Evolutionary conservation across 2,797 vertebrate genomes (phyloP), one percentile per base, ranked within the genome.

Genomic region (Balearica regulorum): DNA sequence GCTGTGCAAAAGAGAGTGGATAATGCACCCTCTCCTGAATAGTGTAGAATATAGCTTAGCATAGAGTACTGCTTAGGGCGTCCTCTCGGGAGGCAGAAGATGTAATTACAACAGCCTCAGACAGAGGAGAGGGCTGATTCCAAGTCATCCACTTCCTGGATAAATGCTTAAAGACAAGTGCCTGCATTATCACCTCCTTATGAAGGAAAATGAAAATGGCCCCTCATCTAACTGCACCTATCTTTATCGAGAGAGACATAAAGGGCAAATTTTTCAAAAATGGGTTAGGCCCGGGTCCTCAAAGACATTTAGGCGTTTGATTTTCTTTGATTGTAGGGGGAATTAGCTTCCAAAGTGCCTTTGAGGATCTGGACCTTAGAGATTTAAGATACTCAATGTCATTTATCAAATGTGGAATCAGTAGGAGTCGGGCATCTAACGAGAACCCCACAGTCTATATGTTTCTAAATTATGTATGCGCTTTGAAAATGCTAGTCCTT

Each of bases 301-400:
- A 96, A 95, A 97, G 90, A 91, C 83, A 92, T 96, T 97, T 97
- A 97, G 95, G 90, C 51, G 0, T 92, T 96, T 95, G 95, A 96
- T 97, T 97, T 97, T 90, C 95, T 97, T 97, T 96, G 95, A 97
- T 96, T 96, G 95, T 96, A 96, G 86, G 88, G 86, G 60, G 93
- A 97, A 95, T 97, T 95, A 92, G 22, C 88, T 95, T 95, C 94
- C 92, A 95, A 97, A 97, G 92, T 93, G 89, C 89, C 94, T 96
- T 96, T 96, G 92, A 96, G 94, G 90, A 97, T 95, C 73, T 93
- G 95, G 90, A 96, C 93, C 90, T 93, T 62, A 73, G 83, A 97
- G 95, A 90, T 96, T 96, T 96, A 93, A 95, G 89, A 92, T 93
- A 92, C 94, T 96, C 94, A 95, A 92, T 95, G 94, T 96, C 92